Conservation (phyloP, 2,797 vertebrate genomes). For the Chromis chromis region DNA sequence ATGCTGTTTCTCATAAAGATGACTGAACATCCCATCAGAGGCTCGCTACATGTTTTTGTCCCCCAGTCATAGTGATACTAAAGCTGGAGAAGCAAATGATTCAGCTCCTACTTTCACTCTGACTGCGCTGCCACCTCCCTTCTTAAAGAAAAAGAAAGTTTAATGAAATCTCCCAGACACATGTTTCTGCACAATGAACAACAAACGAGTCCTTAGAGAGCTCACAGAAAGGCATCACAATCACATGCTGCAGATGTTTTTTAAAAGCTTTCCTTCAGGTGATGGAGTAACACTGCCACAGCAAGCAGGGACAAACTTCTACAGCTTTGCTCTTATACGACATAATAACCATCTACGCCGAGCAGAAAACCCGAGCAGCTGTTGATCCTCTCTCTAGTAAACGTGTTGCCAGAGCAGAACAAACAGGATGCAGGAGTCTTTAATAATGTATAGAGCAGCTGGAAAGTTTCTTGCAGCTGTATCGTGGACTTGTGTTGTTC, state of each 20-base stretch:
- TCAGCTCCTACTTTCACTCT: constrained; percentile 54
- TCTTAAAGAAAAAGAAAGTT: not conserved
- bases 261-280: not conserved
- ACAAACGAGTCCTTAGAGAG: not conserved
- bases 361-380: constrained; percentile 24
- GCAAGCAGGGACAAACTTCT: not conserved
- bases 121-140: constrained; percentile 11
- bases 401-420: constrained; percentile 22
- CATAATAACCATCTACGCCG: constrained; percentile 12
- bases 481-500: constrained; percentile 9
- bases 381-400: constrained; percentile 5
- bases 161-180: not conserved
- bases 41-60: not conserved
- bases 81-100: constrained; percentile 41
- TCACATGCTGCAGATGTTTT: not conserved
- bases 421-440: constrained; percentile 36
- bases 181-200: no score
- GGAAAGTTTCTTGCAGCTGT: constrained; percentile 45
- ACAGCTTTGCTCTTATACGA: not conserved
- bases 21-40: constrained; percentile 43
- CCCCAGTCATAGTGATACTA: constrained; percentile 52
- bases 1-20: constrained; percentile 20
- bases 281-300: not conserved
- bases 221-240: not conserved
- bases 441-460: constrained; percentile 43